Conservation (phyloP, 2,797 vertebrate genomes). For the Gallinago stenura region DNA sequence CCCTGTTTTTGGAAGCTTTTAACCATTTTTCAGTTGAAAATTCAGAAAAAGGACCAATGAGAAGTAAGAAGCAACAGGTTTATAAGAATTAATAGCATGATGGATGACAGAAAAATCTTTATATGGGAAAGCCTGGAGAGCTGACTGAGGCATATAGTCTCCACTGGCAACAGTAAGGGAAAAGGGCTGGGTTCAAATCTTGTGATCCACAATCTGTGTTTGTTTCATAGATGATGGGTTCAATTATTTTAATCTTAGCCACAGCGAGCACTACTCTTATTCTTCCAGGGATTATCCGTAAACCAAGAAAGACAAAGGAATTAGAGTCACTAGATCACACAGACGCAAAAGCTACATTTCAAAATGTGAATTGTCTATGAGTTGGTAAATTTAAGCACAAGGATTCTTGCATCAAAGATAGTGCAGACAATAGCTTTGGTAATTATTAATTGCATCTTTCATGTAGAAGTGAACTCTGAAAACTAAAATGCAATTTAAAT, state of each 20-base stretch:
- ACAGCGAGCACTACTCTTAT: not conserved
- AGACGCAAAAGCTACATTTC: not conserved
- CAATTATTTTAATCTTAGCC: not conserved
- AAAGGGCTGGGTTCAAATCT: not conserved
- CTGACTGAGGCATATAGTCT: not conserved
- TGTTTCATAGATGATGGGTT: not conserved
- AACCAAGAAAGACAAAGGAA: not conserved
- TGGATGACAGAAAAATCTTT: not conserved
- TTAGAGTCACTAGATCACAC: not conserved
- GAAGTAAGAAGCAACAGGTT: not conserved
- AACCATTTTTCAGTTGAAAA: not conserved
- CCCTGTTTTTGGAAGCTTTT: not conserved
- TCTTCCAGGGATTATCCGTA: not conserved
- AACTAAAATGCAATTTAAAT: constrained; percentile 18
- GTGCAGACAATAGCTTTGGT: not conserved
- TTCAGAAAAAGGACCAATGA: not conserved
- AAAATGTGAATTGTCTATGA: not conserved
- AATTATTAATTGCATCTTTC: not conserved
- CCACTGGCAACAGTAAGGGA: not conserved
- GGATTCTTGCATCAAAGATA: not conserved
- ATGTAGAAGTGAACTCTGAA: constrained; percentile 8
- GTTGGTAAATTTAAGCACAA: not conserved
- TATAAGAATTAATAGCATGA: not conserved
- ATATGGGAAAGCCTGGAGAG: not conserved
- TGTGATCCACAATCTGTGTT: not conserved